phyloP scores from a whole-genome alignment of 2,888 invertebrate species.

The Lepidocyrtinus sp. region DNA sequence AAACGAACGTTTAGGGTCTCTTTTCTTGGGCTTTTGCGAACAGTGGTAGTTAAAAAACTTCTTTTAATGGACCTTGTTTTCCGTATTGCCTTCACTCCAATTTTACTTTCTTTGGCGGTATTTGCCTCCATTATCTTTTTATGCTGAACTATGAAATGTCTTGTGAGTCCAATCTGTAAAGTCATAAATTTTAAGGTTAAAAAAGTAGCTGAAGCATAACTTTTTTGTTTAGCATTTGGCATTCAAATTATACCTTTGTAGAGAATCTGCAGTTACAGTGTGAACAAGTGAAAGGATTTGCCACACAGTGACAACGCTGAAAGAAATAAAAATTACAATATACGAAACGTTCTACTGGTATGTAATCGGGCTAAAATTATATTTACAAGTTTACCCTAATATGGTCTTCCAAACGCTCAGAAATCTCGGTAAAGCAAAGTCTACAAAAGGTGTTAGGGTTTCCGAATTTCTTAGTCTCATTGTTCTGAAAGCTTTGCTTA shows the following conservation, averaged over 20 bases:
- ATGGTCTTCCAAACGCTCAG: neutral
- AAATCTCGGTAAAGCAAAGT: neutral
- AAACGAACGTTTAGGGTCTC: neutral
- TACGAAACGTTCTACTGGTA: neutral
- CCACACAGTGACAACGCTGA: neutral
- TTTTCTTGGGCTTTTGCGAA: neutral
- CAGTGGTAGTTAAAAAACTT: neutral
- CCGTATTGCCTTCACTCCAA: no score
- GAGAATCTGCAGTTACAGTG: neutral
- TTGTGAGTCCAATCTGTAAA: neutral
- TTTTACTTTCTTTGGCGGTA: neutral
- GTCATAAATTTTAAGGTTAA: no score
- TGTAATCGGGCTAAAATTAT: neutral
- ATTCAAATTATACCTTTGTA: no score
- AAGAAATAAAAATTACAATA: neutral
- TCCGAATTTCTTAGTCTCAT: neutral
- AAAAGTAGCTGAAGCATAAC: no score
- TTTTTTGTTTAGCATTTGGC: no score
- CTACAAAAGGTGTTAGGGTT: neutral
- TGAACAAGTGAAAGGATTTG: neutral
- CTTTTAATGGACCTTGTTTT: no score
- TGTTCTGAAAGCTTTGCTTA: neutral
- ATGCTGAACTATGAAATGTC: neutral
- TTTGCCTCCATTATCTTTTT: neutral
- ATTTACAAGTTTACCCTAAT: neutral